Evolutionary conservation across 1,140 invertebrate genomes (phyloP), one percentile per base, ranked within the genome.

Genomic region (Ladona fulva): DNA sequence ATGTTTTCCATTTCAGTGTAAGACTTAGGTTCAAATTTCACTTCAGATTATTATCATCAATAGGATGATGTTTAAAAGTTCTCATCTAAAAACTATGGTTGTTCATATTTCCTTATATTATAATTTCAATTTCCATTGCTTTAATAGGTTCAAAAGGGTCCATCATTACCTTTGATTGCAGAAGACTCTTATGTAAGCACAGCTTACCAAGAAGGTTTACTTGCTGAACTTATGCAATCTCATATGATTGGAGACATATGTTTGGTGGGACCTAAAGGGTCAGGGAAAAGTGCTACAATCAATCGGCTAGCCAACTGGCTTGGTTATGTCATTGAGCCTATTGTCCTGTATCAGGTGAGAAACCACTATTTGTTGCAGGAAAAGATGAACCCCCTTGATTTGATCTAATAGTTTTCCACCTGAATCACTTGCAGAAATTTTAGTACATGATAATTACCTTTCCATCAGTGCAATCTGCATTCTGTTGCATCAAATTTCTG

Each of bases 281-380:
- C 95, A 84, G 97, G 97, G 12, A 99, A 99, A 86, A 95, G 92
- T 80, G 89, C 92, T 1, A 85, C 96, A 14, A 89, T 96, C 0
- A 87, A 89, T 42, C 90, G 94, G 84, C 88, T 99, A 80, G 92
- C 95, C 0, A 85, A 90, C 73, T 82, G 92, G 76, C 85, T 97
- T 1, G 91, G 91, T 16, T 95, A 96, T 82, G 87, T 92, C 78
- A 85, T 94, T 42, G 95, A 97, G 84, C 94, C 93, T 16, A 93
- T 99, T 84, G 92, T 97, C 78, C 86, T 99, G 0, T 99, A 98
- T 87, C 95, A 93, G 86, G 90, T 89, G 29, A 37, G 29, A 37
- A 37, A 5, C 82, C 80, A 78, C 80, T 22, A 1, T 73, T 73
- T 12, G 1, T 73, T 12, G 12, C 12, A n/a, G 1, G 12, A n/a